A percentile compares a stretch with the other conserved stretches of the same genome.
Evolutionary conservation across 1,140 invertebrate genomes (phyloP).

Genomic region (Holcopasites calliopsidis): DNA sequence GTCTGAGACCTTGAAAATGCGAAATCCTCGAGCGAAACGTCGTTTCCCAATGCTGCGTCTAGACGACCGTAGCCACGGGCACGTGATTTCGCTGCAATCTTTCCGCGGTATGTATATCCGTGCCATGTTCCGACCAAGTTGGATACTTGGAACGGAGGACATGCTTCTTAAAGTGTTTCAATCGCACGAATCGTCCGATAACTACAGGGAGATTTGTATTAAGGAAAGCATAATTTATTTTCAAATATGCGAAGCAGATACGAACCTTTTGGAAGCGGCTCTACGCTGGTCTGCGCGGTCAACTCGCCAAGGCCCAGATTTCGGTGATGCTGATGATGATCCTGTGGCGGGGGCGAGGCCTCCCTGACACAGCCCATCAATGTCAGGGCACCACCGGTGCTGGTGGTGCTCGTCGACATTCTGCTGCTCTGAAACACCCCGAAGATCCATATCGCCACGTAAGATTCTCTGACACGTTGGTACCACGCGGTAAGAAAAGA

Average conservation of each 20-base stretch:
- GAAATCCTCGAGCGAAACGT: slow-evolving; percentile 29
- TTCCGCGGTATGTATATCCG: neutral
- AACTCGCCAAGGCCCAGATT: slow-evolving; percentile 54
- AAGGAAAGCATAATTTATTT: no score
- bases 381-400: slow-evolving; percentile 75
- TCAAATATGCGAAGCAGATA: no score
- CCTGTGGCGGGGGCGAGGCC: slow-evolving; percentile 76
- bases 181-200: no score
- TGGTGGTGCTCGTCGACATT: slow-evolving; percentile 73
- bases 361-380: slow-evolving; percentile 80
- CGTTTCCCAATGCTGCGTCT: slow-evolving; percentile 26
- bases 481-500: slow-evolving; percentile 61
- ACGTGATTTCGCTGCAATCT: slow-evolving; percentile 19
- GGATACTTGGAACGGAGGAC: no score
- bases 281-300: slow-evolving; percentile 59
- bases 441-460: slow-evolving; percentile 66
- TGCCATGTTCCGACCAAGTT: neutral
- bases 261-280: slow-evolving; percentile 75
- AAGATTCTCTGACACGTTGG: slow-evolving; percentile 64
- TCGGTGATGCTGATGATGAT: slow-evolving; percentile 55
- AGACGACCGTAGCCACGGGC: slow-evolving; percentile 39
- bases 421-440: slow-evolving; percentile 70
- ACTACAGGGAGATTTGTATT: no score
- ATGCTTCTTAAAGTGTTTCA: no score
- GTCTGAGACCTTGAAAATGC: slow-evolving; percentile 31